Percentiles rank a stretch among this genome's conserved stretches.
These are phyloP conservation scores for Dryadula phaetusa DNA, from an alignment of 2,888 invertebrate genomes.

Conservation along the genomic window DNA sequence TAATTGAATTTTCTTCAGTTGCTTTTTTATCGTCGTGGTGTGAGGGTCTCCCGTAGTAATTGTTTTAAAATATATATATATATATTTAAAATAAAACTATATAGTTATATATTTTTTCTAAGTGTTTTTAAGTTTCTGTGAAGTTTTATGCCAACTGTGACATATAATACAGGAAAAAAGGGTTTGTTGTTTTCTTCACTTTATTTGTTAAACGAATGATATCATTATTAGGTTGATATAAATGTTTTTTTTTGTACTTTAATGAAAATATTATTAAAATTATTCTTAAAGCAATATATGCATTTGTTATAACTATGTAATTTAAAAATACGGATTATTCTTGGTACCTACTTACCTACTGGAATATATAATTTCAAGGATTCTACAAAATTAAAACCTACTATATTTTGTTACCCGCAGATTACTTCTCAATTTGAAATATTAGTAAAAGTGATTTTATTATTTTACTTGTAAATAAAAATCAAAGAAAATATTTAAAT, in stretches of 20 bases:
- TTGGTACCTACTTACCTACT: no score
- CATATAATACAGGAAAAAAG: conserved; percentile 55
- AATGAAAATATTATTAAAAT: not conserved
- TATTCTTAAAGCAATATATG: not conserved
- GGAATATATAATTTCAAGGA: no score
- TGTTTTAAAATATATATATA: conserved; percentile 10
- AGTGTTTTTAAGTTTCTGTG: conserved; percentile 40
- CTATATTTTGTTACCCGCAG: no score
- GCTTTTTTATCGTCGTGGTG: conserved; percentile 45
- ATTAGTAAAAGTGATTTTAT: no score
- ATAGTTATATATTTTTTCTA: conserved; percentile 24
- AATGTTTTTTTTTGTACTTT: not conserved
- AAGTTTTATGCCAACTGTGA: conserved; percentile 74
- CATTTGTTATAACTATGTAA: no score
- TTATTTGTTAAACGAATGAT: not conserved
- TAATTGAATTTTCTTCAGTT: conserved; percentile 61
- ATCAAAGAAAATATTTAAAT: no score
- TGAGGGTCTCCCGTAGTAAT: conserved; percentile 38
- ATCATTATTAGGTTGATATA: not conserved
- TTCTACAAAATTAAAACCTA: no score
- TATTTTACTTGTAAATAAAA: no score
- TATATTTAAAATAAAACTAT: conserved; percentile 12
- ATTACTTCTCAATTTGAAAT: no score
- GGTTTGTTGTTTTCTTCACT: conserved; percentile 44
- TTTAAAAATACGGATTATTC: no score